Percentiles rank a stretch among this genome's conserved stretches.
Conservation (phyloP, 2,113 vertebrate genomes). For the Fulmarus glacialis region DNA sequence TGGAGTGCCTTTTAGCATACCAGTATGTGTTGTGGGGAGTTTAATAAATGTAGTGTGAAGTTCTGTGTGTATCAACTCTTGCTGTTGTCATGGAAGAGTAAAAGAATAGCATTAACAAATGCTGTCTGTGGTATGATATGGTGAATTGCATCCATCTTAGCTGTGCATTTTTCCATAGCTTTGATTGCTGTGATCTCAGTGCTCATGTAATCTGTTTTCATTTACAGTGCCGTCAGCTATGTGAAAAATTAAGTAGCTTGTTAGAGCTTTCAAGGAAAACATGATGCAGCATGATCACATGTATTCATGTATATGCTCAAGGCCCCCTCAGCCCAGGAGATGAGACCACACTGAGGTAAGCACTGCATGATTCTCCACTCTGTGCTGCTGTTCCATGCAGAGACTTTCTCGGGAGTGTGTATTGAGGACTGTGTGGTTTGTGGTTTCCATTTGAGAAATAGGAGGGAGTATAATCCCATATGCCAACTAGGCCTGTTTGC, state of each 20-base stretch:
- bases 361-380: background rate
- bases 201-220: background rate
- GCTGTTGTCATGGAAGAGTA: background rate
- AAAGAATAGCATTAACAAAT: background rate
- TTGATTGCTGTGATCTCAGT: background rate
- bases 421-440: background rate
- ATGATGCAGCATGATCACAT: background rate
- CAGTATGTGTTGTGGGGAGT: background rate
- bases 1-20: background rate
- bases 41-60: background rate
- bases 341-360: background rate
- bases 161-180: background rate
- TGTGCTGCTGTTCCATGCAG: background rate
- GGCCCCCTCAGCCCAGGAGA: background rate
- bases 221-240: background rate
- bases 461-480: background rate
- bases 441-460: background rate
- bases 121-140: background rate
- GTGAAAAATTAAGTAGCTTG: background rate
- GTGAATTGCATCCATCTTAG: background rate
- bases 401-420: background rate
- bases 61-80: background rate
- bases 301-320: background rate
- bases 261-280: background rate
- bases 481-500: background rate